Evolutionary conservation across 2,113 vertebrate species (phyloP), one percentile per base, ranked within the genome.

Genomic region (Cochlearius cochlearius): DNA sequence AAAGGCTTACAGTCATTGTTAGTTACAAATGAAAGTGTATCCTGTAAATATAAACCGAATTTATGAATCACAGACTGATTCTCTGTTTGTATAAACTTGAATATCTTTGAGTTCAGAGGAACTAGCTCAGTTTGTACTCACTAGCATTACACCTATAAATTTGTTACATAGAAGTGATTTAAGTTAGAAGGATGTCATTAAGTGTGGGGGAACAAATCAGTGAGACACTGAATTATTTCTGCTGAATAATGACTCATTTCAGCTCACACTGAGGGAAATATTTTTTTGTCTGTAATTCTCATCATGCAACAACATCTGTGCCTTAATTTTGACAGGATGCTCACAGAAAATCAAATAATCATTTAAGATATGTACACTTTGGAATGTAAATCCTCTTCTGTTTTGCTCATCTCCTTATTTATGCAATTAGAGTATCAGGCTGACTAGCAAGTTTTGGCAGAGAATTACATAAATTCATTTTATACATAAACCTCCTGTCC

Each of bases 331-430:
- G 38, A 52, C 60, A 95, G 64, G 81, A 92, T 93, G 60, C 32
- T 96, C 43, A 41, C 14, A 63, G 69, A 78, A 91, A 94, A 89
- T 74, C 73, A 71, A 91, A 50, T 43, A 71, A 93, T 87, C 60
- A n/a, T 63, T 75, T 87, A 56, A 86, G 73, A 85, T 55, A 85
- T 11, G 34, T 71, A 80, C 52, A 84, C 56, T 58, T 34, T 75
- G 52, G 73, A 90, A 95, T 82, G 76, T 63, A 96, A 92, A 91
- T 78, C 59, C 32, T 80, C 38, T n/a, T 74, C 73, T 82, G 60
- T 34, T 86, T 77, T 68, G 43, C 87, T 91, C 56, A 34, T 74
- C 50, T 55, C 81, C 50, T 84, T 52, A 52, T 88, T 92, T 82
- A 60, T 72, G 62, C 34, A 88, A 74, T 92, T 75, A 72, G 29